Percentiles rank a stretch among this genome's conserved stretches.
Evolutionary conservation across 1,140 invertebrate genomes (phyloP).

Genomic region (Drosophila ananassae): DNA sequence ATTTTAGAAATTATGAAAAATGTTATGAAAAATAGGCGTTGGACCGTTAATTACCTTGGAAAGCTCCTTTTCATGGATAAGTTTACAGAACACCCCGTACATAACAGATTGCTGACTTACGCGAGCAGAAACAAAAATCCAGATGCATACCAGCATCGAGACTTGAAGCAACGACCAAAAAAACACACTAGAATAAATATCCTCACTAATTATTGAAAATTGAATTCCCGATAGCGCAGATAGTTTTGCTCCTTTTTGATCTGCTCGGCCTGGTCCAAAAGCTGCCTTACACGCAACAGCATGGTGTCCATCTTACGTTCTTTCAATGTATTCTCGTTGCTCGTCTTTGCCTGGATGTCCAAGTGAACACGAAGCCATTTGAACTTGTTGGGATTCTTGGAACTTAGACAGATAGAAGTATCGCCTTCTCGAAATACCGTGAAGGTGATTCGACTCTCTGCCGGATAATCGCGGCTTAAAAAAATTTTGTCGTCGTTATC

Average conservation of each 20-base stretch:
- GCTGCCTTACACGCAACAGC: conserved; percentile 96
- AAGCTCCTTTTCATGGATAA: not conserved
- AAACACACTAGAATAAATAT: conserved; percentile 97
- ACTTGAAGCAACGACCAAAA: conserved; percentile 99
- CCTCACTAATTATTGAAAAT: conserved; percentile 99
- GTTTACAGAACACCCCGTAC: not conserved
- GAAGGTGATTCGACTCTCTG: conserved; percentile 96
- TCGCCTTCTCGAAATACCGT: conserved; percentile 98
- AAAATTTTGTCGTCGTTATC: conserved; percentile 97
- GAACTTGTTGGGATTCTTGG: conserved; percentile 98
- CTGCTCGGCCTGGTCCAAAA: conserved; percentile 99
- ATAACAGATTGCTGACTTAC: not conserved
- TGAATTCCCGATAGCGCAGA: conserved; percentile 98
- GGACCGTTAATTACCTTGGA: conserved; percentile 5
- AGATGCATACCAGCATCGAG: conserved; percentile 92
- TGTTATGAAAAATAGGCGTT: too few species aligned
- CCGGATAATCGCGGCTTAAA: conserved; percentile 95
- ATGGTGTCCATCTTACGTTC: conserved; percentile 98
- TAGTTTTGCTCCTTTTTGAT: conserved; percentile 99
- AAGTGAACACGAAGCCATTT: conserved; percentile 96
- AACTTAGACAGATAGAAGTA: conserved; percentile 98
- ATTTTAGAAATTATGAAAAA: too few species aligned
- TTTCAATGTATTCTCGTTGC: conserved; percentile 97
- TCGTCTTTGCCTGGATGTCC: conserved; percentile 99
- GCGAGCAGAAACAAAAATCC: not conserved